A percentile compares a stretch with the other conserved stretches of the same genome.
phyloP scores from a whole-genome alignment of 2,797 vertebrate species.

The Smutsia temminckii region DNA sequence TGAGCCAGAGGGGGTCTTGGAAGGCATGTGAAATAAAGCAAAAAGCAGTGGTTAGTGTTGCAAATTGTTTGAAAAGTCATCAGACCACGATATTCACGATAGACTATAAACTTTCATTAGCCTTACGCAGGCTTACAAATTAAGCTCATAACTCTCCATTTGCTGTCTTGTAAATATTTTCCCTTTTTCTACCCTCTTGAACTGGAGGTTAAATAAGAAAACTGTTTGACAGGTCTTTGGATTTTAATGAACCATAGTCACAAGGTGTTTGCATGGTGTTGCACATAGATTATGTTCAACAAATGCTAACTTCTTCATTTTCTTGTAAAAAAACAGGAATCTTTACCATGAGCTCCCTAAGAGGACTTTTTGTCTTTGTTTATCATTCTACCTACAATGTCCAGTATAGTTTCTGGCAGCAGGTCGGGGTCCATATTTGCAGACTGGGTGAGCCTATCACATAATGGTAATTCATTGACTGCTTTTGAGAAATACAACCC shows the following conservation, averaged over 20 bases:
- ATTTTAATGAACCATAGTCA: background rate
- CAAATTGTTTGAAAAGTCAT: background rate
- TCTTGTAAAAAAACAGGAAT: background rate
- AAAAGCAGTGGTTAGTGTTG: background rate
- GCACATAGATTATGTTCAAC: background rate
- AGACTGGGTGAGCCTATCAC: background rate
- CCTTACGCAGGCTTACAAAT: background rate
- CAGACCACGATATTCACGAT: background rate
- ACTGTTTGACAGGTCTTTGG: background rate
- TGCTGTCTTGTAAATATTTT: background rate
- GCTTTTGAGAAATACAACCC: too few relatives aligned
- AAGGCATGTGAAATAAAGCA: constrained; percentile 42
- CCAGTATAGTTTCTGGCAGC: background rate
- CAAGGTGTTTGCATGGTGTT: too few relatives aligned
- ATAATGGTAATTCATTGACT: background rate
- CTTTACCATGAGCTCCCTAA: background rate
- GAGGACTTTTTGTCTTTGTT: background rate
- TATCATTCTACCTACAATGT: background rate
- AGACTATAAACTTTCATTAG: background rate
- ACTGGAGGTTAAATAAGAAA: background rate
- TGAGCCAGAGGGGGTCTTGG: background rate
- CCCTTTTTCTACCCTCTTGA: background rate
- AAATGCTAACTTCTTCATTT: background rate
- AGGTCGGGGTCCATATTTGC: background rate
- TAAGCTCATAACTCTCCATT: background rate